These are phyloP conservation scores for Alectura lathami DNA, from an alignment of 2,113 vertebrate species.

Conservation along the genomic window DNA sequence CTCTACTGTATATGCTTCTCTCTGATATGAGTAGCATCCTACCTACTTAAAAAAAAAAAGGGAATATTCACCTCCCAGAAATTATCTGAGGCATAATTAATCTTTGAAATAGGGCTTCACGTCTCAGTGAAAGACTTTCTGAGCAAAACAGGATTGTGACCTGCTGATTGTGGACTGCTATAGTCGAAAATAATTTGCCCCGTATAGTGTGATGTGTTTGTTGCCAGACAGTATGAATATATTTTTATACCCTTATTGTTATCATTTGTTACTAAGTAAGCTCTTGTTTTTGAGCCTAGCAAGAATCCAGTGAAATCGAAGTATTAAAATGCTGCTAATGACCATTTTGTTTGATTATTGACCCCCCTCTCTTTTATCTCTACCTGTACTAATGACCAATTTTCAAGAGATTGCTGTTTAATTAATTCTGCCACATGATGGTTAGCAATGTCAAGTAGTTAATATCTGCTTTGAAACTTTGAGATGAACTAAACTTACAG, in stretches of 20 bases:
- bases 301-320: background rate
- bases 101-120: background rate
- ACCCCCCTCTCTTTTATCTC: background rate
- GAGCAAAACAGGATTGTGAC: background rate
- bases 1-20: background rate
- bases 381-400: background rate
- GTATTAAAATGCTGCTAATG: constrained; percentile 1
- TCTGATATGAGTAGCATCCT: background rate
- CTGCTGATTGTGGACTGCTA: accelerated
- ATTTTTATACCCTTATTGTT: constrained; percentile 4
- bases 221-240: background rate
- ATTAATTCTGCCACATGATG: background rate
- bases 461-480: background rate
- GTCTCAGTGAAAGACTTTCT: background rate
- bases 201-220: background rate
- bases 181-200: constrained; percentile 1
- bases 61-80: background rate
- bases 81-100: background rate
- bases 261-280: background rate
- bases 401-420: constrained; percentile 5
- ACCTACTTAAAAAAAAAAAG: background rate
- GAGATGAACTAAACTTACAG: background rate
- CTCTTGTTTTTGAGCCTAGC: background rate
- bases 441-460: constrained; percentile 3
- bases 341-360: constrained; percentile 12